Conservation (phyloP, 2,888 invertebrate species). For the Aleiodes alternator region DNA sequence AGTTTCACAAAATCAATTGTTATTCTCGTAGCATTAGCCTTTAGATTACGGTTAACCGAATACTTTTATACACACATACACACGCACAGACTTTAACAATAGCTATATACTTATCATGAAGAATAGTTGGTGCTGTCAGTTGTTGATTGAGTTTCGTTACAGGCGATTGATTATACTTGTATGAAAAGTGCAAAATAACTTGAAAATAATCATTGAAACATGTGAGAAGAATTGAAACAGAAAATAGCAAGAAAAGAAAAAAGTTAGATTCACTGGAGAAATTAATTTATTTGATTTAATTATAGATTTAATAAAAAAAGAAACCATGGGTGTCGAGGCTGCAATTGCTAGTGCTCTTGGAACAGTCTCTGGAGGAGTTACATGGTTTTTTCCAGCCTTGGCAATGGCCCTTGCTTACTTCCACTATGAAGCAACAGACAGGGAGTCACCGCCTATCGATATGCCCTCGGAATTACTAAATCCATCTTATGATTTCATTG, state of each 20-base stretch:
- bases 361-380: slow-evolving; percentile 81
- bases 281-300: not conserved
- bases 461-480: slow-evolving; percentile 81
- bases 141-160: not conserved
- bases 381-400: slow-evolving; percentile 89
- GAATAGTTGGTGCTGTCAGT: slow-evolving; percentile 3
- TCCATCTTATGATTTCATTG: slow-evolving; percentile 88
- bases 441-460: slow-evolving; percentile 87
- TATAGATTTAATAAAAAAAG: not conserved
- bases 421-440: slow-evolving; percentile 89
- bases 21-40: slow-evolving; percentile 59
- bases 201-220: not conserved
- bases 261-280: not conserved
- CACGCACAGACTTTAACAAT: not conserved
- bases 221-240: not conserved
- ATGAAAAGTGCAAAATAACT: not conserved
- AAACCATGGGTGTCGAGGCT: slow-evolving; percentile 68
- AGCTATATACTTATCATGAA: not conserved
- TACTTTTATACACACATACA: not conserved
- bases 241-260: not conserved
- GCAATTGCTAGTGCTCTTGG: slow-evolving; percentile 63
- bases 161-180: not conserved
- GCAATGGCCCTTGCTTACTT: slow-evolving; percentile 92
- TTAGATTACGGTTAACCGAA: slow-evolving; percentile 56
- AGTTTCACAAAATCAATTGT: slow-evolving; percentile 64